A percentile compares a stretch with the other conserved stretches of the same genome.
These are phyloP conservation scores for Zygaena filipendulae DNA, from an alignment of 2,888 invertebrate genomes.

Conservation along the genomic window DNA sequence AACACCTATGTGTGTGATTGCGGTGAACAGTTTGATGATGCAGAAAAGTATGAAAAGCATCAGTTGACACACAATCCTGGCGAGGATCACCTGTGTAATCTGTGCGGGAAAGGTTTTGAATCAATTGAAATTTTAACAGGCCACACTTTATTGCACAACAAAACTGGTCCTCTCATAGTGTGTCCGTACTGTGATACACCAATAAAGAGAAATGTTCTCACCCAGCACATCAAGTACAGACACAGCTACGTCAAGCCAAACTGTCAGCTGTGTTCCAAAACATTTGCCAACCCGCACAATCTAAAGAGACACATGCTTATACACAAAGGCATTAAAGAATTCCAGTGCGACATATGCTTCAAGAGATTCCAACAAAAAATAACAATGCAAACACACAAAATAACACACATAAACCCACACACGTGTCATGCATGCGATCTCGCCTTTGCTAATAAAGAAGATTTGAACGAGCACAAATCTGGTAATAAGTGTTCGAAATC, in stretches of 20 bases:
- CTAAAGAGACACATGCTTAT: constrained; percentile 63
- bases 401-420: constrained; percentile 47
- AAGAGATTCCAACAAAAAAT: constrained; percentile 59
- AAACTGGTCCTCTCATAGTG: constrained; percentile 32
- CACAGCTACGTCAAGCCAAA: constrained; percentile 54
- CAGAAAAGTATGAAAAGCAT: constrained; percentile 50
- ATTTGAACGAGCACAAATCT: constrained; percentile 32
- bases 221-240: constrained; percentile 57
- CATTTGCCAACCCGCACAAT: constrained; percentile 60
- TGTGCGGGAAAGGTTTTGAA: constrained; percentile 60
- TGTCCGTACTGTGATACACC: constrained; percentile 55
- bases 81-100: constrained; percentile 44
- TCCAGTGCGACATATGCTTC: constrained; percentile 54
- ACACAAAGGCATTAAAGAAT: constrained; percentile 51
- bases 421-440: constrained; percentile 45
- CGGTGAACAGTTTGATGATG: constrained; percentile 49
- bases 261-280: constrained; percentile 48
- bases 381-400: constrained; percentile 57
- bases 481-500: constrained; percentile 35
- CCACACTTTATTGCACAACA: constrained; percentile 51
- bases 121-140: constrained; percentile 52
- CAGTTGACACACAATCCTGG: constrained; percentile 47
- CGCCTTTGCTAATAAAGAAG: constrained; percentile 35
- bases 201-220: constrained; percentile 44
- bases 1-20: constrained; percentile 55